Base-by-base conservation (phyloP, 1,140 invertebrate genomes). In the Aphidius ervi region DNA sequence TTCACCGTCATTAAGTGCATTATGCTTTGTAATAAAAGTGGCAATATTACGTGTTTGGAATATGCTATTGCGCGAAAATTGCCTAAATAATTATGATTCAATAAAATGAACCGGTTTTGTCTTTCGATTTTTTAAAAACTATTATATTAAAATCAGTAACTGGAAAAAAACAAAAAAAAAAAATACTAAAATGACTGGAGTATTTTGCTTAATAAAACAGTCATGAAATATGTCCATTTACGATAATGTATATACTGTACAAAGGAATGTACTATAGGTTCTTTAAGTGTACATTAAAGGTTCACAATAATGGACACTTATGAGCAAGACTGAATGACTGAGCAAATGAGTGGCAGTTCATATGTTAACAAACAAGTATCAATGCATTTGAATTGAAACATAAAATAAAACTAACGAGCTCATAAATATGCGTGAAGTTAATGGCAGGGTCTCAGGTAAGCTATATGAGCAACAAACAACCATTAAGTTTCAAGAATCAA, bases 361-460 rank as follows among this genome's bases (percentile, higher is more conserved):
- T 70, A 71, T 76, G 73, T 77, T 76, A 78, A 77, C 75, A 78
- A 77, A 73, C 74, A 76, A 78, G 74, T 78, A 77, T 78, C 74
- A 76, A 78, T 78, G 74, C 71, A 75, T 76, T 74, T 76, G 75
- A 78, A 80, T 80, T 78, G 74, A 80, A 78, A 80, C 76, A 78
- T 80, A 78, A 80, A 78, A 76, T 63, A 73, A 72, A 79, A 78
- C 72, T 73, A 78, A 78, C 70, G 76, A 77, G 75, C 68, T 68
- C 70, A 73, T 80, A 78, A 80, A 78, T 77, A 76, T 71, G 4
- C 4, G 68, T 66, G 66, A 68, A 74, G 71, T 70, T 79, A 79
- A 79, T 78, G 74, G 71, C 75, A 76, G 76, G 75, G 76, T 76
- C 52, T 7, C 56, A 72, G 72, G 70, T 76, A 75, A 78, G 75